Base-by-base conservation (phyloP, 1,140 invertebrate species). In the Drosophila kepulauana region DNA sequence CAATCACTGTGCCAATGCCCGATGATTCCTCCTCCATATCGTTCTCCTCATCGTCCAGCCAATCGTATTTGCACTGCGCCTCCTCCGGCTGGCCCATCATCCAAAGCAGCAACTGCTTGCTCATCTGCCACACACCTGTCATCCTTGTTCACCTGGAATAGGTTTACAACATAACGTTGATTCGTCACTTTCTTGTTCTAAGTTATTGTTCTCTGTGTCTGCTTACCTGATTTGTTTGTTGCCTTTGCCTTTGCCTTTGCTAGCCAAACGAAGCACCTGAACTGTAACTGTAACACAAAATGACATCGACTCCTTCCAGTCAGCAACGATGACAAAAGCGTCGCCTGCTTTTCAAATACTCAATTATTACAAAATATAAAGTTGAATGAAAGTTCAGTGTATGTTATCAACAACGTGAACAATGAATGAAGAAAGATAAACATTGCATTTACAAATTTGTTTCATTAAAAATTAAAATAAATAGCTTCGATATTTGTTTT, bases 1-100 rank as follows among this genome's bases (percentile, higher is more conserved):
- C 15, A 16, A 81, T n/a, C 0, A 78, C 54, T 1, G 75, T 85
- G 3, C 41, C 8, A 1, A 82, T 16, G 35, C 82, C 82, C 5
- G 82, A 81, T 0, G 71, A 75, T 3, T 81, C 70, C 25, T 81
- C 78, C 1, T 43, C 1, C 0, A 25, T 3, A 25, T 49, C 13
- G 5, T 0, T 13, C 1, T 61, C 33, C 0, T 61, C 63, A 0
- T 74, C 74, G n/a, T 65, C 46, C 0, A 7, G 15, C 48, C 49
- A 63, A 5, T 68, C 43, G 28, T 54, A 35, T n/a, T 30, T 64
- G 30, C 54, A 51, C 0, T 54, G 49, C 35, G 35, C 5, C 2
- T 52, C 51, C 3, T 58, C 11, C 8, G 16, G 11, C n/a, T 58
- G 43, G 8, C 15, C 25, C n/a, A 66, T 11, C 4, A 51, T 8